Base-by-base conservation (phyloP, 1,140 invertebrate species). In the Elysia chlorotica region DNA sequence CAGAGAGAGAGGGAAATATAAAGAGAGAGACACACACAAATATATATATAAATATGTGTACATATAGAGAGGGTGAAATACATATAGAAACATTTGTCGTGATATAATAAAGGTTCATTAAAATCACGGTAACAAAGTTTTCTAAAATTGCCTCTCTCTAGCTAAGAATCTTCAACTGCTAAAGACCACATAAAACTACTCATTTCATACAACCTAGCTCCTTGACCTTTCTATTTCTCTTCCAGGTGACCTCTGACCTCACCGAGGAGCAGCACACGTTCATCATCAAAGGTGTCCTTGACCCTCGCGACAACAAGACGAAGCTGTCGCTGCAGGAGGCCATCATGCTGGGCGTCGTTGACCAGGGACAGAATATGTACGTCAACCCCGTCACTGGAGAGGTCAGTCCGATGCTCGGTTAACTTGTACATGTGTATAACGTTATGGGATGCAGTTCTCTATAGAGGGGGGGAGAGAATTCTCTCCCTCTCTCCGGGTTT, bases 191-290 rank as follows among this genome's bases (percentile, higher is more conserved):
- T n/a, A n/a, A n/a, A n/a, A n/a, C n/a, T 48, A 48, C n/a, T 48
- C n/a, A 61, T 33, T 53, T 62, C 36, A 70, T 62, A 38, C 41
- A 14, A 14, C 10, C 41, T 14, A 48, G 10, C 6, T 38, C 28
- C 21, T 23, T 31, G 6, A 54, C 41, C 25, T 54, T 59, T 14
- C 25, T 35, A 25, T 41, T 66, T 38, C 37, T 37, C 23, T 66
- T n/a, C n/a, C 74, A 84, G 67, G 79, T 84, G 17, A 70, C 71
- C 4, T 73, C 78, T 17, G 74, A 74, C 0, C 62, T 80, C 4
- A 76, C 77, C 28, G 82, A 84, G 61, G 84, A 84, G 67, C 74
- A 78, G n/a, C 79, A 81, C 66, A 84, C 81, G 1, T 86, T 83
- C 61, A 75, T 83, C 54, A 86, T 87, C 61, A 79, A 56, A 19